Conservation (phyloP, 2,113 vertebrate genomes). For the Heliornis fulica region DNA sequence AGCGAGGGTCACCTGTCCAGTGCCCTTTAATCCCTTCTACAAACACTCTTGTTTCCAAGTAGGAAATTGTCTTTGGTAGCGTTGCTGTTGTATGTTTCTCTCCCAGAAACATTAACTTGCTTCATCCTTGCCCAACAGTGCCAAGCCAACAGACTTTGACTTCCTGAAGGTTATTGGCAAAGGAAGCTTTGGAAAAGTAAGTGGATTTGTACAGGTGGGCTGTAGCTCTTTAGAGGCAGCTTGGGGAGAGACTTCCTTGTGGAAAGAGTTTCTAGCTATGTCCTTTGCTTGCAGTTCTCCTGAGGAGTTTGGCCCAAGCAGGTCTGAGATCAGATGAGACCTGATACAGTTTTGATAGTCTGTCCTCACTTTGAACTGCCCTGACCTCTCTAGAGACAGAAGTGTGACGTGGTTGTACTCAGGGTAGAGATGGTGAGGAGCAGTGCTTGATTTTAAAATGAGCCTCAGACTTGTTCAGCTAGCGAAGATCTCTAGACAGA, state of each 20-base stretch:
- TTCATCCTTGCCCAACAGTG: conserved; percentile 66
- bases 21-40: conserved; percentile 10
- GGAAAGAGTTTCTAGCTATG: neutral
- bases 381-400: neutral
- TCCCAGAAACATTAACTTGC: conserved; percentile 28
- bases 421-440: neutral
- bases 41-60: neutral
- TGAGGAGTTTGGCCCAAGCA: neutral
- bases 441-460: neutral
- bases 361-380: neutral
- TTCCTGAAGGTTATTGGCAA: conserved; percentile 84
- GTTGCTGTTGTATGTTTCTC: neutral
- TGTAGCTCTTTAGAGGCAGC: neutral
- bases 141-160: conserved; percentile 82
- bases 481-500: neutral
- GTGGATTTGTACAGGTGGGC: neutral
- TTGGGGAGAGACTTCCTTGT: neutral
- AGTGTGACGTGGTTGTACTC: neutral
- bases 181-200: conserved; percentile 83
- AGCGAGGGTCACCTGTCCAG: neutral
- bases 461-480: neutral
- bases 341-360: neutral
- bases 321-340: neutral
- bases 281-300: neutral
- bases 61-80: neutral